Percentiles rank a stretch among this genome's conserved stretches.
Evolutionary conservation across 92 coral and sea anemone species (phyloP).

Genomic region (Pocillopora grandis): DNA sequence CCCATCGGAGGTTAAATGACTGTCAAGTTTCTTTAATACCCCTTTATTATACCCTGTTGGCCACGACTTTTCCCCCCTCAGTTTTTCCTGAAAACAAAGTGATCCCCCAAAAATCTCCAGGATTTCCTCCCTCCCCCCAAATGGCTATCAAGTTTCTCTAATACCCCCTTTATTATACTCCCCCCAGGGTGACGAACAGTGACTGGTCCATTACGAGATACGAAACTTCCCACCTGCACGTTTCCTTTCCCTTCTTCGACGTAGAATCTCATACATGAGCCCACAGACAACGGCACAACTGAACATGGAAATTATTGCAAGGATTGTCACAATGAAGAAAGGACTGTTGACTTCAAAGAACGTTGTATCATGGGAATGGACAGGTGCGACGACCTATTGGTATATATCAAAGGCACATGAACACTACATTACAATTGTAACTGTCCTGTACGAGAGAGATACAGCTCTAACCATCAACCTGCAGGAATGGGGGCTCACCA

Average conservation of each 20-base stretch:
- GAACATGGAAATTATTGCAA: not conserved
- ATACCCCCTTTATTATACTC: too few species aligned
- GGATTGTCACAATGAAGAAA: not conserved
- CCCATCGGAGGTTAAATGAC: too few species aligned
- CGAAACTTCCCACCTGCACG: not conserved
- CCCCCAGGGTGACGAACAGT: not conserved
- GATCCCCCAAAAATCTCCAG: too few species aligned
- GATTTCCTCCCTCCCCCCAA: too few species aligned
- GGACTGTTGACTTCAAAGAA: slow-evolving; percentile 15
- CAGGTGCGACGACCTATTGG: not conserved
- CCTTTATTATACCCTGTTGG: too few species aligned
- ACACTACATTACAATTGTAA: not conserved
- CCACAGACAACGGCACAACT: slow-evolving; percentile 4
- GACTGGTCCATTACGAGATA: not conserved
- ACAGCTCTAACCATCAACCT: not conserved
- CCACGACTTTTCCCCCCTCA: too few species aligned
- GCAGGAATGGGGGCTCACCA: too few species aligned
- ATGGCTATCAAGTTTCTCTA: too few species aligned
- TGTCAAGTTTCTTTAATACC: too few species aligned
- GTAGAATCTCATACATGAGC: slow-evolving; percentile 6
- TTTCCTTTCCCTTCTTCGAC: slow-evolving; percentile 1
- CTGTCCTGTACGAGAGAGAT: not conserved
- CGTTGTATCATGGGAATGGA: not conserved
- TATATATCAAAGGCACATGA: too few species aligned
- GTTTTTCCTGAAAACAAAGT: too few species aligned